phyloP scores from a whole-genome alignment of 2,888 invertebrate genomes.

The Apodemia hepburni region DNA sequence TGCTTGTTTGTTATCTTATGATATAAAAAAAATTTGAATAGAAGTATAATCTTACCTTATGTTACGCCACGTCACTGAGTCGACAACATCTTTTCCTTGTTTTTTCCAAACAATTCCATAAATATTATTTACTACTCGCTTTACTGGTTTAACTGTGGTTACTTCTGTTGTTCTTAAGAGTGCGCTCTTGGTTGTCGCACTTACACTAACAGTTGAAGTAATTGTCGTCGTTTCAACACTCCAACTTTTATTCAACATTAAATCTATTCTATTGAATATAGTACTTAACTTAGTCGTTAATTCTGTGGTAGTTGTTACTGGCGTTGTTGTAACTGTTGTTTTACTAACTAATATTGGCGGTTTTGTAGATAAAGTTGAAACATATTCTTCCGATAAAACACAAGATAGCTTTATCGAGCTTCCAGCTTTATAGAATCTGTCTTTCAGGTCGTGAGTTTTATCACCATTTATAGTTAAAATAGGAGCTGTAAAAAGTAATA shows the following conservation, averaged over 20 bases:
- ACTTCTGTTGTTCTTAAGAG: conserved; percentile 47
- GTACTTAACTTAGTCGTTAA: conserved; percentile 66
- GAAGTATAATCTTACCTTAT: conserved; percentile 50
- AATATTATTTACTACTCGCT: conserved; percentile 60
- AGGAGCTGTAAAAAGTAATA: conserved; percentile 77
- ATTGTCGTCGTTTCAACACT: conserved; percentile 71
- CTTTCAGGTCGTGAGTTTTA: conserved; percentile 84
- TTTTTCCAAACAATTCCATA: conserved; percentile 72
- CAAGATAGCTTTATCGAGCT: conserved; percentile 86
- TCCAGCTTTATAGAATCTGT: conserved; percentile 87
- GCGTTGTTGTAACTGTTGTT: conserved; percentile 49
- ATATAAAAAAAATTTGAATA: neutral
- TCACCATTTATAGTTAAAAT: conserved; percentile 86
- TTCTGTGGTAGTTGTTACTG: conserved; percentile 61
- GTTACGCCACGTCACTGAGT: conserved; percentile 66
- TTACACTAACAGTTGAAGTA: conserved; percentile 68
- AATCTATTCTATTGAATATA: conserved; percentile 71
- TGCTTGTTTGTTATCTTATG: too few species aligned
- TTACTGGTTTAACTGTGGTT: conserved; percentile 45
- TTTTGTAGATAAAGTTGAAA: conserved; percentile 51
- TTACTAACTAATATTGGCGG: conserved; percentile 46
- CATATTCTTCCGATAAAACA: conserved; percentile 68
- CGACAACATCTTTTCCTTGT: conserved; percentile 64
- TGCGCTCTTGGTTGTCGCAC: conserved; percentile 56
- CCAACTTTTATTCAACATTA: conserved; percentile 76